Conservation (phyloP, 2,888 invertebrate species). For the Eupithecia subumbrata region DNA sequence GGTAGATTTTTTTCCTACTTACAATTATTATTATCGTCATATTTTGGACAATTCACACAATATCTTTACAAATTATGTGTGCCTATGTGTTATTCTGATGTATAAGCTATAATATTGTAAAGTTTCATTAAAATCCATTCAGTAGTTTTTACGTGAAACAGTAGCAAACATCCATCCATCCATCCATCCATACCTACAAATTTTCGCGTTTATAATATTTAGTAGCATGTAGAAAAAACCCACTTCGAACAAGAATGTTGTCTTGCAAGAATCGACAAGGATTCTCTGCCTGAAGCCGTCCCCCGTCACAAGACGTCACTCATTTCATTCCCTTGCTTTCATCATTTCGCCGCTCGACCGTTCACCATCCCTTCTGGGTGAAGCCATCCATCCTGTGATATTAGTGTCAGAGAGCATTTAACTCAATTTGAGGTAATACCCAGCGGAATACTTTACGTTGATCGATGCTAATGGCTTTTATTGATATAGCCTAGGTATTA, state of each 20-base stretch:
- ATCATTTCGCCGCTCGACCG: not conserved
- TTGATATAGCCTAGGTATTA: constrained; percentile 78
- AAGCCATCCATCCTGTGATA: not conserved
- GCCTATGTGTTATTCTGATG: no score
- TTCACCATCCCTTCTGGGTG: not conserved
- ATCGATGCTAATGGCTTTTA: constrained; percentile 81
- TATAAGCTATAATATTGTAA: no score
- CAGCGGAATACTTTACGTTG: constrained; percentile 72
- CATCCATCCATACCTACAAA: no score
- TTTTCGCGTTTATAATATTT: no score
- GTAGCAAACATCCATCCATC: no score
- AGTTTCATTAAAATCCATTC: no score
- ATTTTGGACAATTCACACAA: no score
- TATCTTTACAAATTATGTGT: no score
- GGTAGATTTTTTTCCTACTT: no score
- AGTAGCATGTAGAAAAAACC: no score
- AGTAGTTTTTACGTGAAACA: no score
- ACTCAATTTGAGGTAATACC: constrained; percentile 16
- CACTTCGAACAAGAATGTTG: not conserved
- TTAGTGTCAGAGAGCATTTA: constrained; percentile 6
- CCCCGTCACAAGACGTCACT: not conserved
- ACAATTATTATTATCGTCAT: no score
- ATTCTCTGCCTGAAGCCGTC: not conserved
- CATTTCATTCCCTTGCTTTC: not conserved
- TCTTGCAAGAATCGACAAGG: not conserved